Conservation (phyloP, 2,888 invertebrate genomes). For the Nematopogon swammerdamellus region DNA sequence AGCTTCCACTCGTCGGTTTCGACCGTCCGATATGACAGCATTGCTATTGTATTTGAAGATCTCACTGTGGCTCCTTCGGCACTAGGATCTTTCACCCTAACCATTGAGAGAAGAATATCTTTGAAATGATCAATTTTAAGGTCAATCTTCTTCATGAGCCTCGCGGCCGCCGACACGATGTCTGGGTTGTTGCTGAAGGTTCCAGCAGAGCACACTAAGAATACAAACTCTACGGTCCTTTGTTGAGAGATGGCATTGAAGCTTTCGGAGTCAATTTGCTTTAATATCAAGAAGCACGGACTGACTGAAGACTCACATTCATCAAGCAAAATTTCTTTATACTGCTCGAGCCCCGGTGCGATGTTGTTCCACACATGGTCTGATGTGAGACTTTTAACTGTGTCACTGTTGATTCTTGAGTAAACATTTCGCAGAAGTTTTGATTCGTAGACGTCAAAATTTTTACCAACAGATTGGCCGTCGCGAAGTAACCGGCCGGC, state of each 20-base stretch:
- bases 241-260: constrained; percentile 46
- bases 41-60: constrained; percentile 29
- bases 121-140: constrained; percentile 61
- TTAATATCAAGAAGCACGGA: constrained; percentile 51
- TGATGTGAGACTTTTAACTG: constrained; percentile 34
- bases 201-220: constrained; percentile 51
- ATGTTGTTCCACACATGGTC: constrained; percentile 58
- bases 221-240: constrained; percentile 44
- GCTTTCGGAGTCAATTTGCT: constrained; percentile 53
- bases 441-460: constrained; percentile 48
- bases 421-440: constrained; percentile 52
- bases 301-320: constrained; percentile 29
- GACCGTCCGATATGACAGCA: constrained; percentile 59
- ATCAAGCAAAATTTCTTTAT: constrained; percentile 40
- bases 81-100: constrained; percentile 39
- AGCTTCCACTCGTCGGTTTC: constrained; percentile 72
- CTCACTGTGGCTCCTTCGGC: constrained; percentile 33
- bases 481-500: constrained; percentile 22
- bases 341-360: constrained; percentile 47
- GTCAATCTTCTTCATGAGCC: constrained; percentile 63
- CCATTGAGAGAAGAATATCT: constrained; percentile 59
- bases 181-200: constrained; percentile 58
- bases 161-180: constrained; percentile 58
- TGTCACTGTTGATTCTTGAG: constrained; percentile 51
- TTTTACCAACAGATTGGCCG: constrained; percentile 21